phyloP scores from a whole-genome alignment of 2,113 vertebrate genomes.

The Rhabdornis inornatus region DNA sequence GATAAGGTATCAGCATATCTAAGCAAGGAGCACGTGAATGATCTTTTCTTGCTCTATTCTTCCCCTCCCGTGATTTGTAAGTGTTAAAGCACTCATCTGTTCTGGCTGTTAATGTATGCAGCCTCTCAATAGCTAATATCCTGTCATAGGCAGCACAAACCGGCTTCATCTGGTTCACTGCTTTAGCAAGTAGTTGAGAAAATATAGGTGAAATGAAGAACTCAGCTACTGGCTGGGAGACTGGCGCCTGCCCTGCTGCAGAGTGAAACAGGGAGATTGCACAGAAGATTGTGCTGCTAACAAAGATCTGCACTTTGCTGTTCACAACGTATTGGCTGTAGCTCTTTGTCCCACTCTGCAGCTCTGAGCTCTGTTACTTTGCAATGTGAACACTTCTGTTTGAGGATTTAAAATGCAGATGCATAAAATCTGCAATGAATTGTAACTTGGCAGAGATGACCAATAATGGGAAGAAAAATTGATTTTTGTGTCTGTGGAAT shows the following conservation, averaged over 20 bases:
- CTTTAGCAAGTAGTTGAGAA: constrained; percentile 22
- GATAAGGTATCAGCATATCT: constrained; percentile 66
- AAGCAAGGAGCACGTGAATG: constrained; percentile 36
- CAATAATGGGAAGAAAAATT: neutral
- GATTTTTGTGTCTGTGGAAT: neutral
- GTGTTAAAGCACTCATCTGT: constrained; percentile 59
- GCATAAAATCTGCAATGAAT: neutral
- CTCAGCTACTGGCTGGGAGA: neutral
- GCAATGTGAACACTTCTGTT: neutral
- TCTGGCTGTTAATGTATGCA: constrained; percentile 64
- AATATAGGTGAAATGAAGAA: constrained; percentile 49
- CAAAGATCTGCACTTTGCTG: neutral
- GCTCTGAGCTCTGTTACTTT: neutral
- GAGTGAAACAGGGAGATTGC: neutral
- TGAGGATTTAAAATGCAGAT: constrained; percentile 26
- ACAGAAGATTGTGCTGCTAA: neutral
- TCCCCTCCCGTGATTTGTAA: constrained; percentile 36
- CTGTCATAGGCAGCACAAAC: constrained; percentile 55
- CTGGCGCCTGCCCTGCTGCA: neutral
- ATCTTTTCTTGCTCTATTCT: constrained; percentile 57
- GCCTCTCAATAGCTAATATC: constrained; percentile 63
- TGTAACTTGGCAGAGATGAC: neutral
- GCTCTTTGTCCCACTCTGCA: neutral
- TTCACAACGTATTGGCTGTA: neutral
- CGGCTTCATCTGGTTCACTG: constrained; percentile 52